A percentile compares a stretch with the other conserved stretches of the same genome.
These are phyloP conservation scores for Eurytemora carolleeae DNA, from an alignment of 1,140 invertebrate genomes.

Conservation along the genomic window DNA sequence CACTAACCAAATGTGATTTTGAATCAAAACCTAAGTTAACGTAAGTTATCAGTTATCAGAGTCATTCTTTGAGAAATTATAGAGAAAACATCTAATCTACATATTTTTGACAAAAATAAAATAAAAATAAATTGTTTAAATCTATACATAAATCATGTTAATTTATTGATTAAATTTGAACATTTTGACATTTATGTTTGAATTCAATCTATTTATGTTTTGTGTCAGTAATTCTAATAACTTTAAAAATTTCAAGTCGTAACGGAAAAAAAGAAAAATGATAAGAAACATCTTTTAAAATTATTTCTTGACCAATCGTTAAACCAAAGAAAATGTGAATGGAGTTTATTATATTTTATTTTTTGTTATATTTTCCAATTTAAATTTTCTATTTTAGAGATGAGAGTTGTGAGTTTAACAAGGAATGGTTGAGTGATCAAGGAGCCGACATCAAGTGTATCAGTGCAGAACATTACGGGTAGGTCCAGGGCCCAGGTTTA, in stretches of 20 bases:
- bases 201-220: not conserved
- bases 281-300: too few species aligned
- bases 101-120: not conserved
- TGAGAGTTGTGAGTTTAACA: constrained; percentile 11
- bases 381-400: not conserved
- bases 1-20: not conserved
- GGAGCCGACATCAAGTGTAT: constrained; percentile 13
- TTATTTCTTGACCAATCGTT: too few species aligned
- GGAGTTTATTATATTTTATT: not conserved
- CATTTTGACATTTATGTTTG: not conserved
- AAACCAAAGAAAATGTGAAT: too few species aligned
- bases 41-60: not conserved
- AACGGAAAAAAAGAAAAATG: too few species aligned
- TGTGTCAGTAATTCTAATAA: not conserved
- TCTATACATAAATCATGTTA: not conserved
- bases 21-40: not conserved
- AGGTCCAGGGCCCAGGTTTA: not conserved
- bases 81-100: not conserved
- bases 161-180: not conserved
- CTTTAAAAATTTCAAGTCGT: not conserved
- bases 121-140: not conserved
- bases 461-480: constrained; percentile 6
- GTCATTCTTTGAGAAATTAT: not conserved
- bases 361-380: not conserved
- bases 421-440: constrained; percentile 6